Conservation (phyloP, 2,113 vertebrate species). For the Lampris incognitus region DNA sequence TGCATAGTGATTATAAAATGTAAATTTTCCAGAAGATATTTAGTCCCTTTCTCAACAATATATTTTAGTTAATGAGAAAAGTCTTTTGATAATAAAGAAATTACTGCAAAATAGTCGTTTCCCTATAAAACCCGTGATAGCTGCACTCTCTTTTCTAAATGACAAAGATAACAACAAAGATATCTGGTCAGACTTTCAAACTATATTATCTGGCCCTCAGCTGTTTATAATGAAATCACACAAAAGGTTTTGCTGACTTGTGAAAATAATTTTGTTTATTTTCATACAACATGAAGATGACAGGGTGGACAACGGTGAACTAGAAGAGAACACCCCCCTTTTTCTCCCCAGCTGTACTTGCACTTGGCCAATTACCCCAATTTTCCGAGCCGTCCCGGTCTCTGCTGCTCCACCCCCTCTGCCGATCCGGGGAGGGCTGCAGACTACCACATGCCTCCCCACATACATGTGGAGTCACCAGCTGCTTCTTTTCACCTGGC, state of each 20-base stretch:
- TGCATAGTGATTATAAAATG: neutral
- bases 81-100: conserved; percentile 8
- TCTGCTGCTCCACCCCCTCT: too few species aligned
- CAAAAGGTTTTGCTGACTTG: conserved; percentile 3
- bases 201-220: conserved; percentile 15
- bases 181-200: neutral
- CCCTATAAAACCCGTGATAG: conserved; percentile 2
- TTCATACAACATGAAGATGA: neutral
- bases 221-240: conserved; percentile 11
- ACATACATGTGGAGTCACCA: too few species aligned
- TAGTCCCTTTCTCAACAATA: conserved; percentile 16
- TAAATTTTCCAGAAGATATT: neutral
- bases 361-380: too few species aligned
- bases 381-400: too few species aligned
- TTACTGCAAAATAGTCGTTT: conserved; percentile 4
- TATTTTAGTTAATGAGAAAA: neutral
- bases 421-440: too few species aligned
- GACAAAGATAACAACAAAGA: conserved; percentile 12
- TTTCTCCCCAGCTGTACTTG: too few species aligned
- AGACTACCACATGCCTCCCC: too few species aligned
- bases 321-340: too few species aligned
- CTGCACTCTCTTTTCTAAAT: conserved; percentile 23
- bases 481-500: too few species aligned
- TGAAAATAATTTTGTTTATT: neutral
- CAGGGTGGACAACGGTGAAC: neutral